phyloP scores from a whole-genome alignment of 2,113 vertebrate species.

The Chloropsis cyanopogon region DNA sequence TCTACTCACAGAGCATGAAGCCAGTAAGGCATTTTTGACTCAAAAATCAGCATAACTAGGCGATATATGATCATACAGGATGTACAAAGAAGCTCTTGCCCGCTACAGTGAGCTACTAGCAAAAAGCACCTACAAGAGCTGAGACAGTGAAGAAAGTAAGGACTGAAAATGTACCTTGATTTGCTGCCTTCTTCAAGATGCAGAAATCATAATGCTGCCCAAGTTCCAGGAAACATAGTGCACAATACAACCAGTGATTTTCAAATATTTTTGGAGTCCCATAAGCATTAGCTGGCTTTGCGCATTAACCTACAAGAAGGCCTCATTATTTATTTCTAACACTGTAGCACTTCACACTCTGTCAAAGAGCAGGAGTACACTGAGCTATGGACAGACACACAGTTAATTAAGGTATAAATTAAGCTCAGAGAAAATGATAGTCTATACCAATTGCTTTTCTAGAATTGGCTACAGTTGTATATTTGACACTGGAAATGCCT shows the following conservation, averaged over 20 bases:
- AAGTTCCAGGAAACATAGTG: not conserved
- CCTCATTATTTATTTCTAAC: not conserved
- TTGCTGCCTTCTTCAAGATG: not conserved
- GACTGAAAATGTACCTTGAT: not conserved
- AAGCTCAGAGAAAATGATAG: not conserved
- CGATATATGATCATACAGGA: not conserved
- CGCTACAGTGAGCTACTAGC: not conserved
- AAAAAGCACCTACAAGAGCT: not conserved
- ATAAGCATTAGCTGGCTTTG: not conserved
- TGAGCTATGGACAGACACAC: not conserved
- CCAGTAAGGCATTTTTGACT: not conserved
- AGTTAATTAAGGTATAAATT: not conserved
- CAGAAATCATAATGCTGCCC: not conserved
- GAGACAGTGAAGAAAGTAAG: not conserved
- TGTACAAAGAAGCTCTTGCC: not conserved
- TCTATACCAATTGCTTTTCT: not conserved
- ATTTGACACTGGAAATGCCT: not conserved
- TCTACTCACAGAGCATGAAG: not conserved
- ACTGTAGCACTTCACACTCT: accelerated
- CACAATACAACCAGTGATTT: not conserved
- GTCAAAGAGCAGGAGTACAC: not conserved
- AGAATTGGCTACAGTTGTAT: not conserved
- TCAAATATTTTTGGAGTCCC: not conserved
- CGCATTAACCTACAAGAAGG: not conserved
- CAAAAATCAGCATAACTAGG: not conserved